Evolutionary conservation across 2,888 invertebrate species (phyloP), one percentile per base, ranked within the genome.

Genomic region (Eupithecia inturbata): DNA sequence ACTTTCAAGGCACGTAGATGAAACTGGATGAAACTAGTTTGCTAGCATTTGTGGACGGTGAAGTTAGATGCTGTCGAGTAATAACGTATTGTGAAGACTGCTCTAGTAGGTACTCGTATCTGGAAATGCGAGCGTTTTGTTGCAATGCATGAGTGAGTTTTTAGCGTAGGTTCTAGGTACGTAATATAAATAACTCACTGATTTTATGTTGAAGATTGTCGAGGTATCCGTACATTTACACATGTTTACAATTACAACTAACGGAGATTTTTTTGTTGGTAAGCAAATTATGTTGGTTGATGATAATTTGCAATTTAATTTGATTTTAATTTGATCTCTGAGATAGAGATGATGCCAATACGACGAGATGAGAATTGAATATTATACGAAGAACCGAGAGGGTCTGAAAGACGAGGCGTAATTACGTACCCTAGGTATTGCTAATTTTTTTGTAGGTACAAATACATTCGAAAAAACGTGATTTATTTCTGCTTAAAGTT

Each of bases 1-100:
- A 72, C 67, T 74, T 77, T 71, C 72, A 53, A 66, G 67, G 74
- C 76, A 77, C 77, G 77, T 77, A 72, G 41, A 73, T 64, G 57
- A 53, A 53, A 53, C 53, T 53, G 31, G 66, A 75, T 73, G 70
- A 70, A 77, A 71, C 72, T 77, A 31, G 68, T 73, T 67, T 45
- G 72, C 73, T 63, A 64, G 49, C 69, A 62, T 71, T 73, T 62
- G 70, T 49, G 31, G 60, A 22, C 53, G 63, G 28, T 67, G 60
- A 49, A 67, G 71, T 62, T 31, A 53, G 63, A 68, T 70, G 45
- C 69, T 62, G 69, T 70, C 66, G 66, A 33, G 66, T 45, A 60
- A 67, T 67, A 73, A n/a, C n/a, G 68, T 41, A 39, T n/a, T 72
- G 72, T 64, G 64, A 68, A 72, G 63, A 63, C 45, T 62, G 60